Evolutionary conservation across 2,888 invertebrate genomes (phyloP).

Genomic region (Nipponacmea schrenckii): DNA sequence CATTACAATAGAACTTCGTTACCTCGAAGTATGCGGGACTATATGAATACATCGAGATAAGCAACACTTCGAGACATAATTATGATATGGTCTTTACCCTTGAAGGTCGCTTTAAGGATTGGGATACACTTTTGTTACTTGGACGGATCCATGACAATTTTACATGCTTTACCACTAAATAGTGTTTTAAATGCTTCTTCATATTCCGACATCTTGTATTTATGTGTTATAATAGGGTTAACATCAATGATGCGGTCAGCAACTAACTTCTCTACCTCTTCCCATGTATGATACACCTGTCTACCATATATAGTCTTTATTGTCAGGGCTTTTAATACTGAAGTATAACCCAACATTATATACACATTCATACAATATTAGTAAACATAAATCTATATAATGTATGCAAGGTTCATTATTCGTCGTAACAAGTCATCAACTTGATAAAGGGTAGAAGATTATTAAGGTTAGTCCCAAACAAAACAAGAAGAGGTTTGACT

Average conservation of each 20-base stretch:
- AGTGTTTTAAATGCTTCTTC: conserved; percentile 58
- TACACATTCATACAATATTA: neutral
- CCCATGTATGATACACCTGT: conserved; percentile 60
- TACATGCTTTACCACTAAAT: conserved; percentile 56
- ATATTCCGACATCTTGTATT: conserved; percentile 56
- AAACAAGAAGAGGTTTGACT: neutral
- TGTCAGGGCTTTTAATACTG: conserved; percentile 60
- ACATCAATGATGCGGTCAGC: conserved; percentile 53
- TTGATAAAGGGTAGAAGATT: no score
- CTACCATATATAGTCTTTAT: conserved; percentile 59
- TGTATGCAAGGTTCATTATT: no score
- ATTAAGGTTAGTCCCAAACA: no score
- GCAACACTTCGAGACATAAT: no score
- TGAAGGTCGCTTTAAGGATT: no score
- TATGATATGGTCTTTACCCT: no score
- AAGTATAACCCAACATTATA: conserved; percentile 19
- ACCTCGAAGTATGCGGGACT: no score
- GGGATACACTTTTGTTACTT: neutral
- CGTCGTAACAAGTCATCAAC: no score
- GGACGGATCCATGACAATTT: conserved; percentile 57
- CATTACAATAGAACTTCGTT: no score
- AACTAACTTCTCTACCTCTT: conserved; percentile 52
- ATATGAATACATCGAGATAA: no score
- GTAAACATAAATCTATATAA: neutral
- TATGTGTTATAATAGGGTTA: conserved; percentile 51